Base-by-base conservation (phyloP, 2,888 invertebrate genomes). In the Polyommatus icarus region DNA sequence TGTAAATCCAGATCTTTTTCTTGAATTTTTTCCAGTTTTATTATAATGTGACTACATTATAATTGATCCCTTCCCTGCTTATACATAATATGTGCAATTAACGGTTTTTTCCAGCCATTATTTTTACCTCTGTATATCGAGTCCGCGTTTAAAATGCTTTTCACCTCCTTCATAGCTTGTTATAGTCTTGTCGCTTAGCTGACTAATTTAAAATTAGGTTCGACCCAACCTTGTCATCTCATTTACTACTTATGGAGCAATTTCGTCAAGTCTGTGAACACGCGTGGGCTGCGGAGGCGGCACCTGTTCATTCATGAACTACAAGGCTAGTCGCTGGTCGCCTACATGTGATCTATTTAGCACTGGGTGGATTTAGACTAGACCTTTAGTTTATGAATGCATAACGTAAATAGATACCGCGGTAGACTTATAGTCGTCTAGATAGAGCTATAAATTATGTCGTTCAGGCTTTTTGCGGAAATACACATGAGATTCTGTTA, bases 231-330 rank as follows among this genome's bases (percentile, higher is more conserved):
- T 67, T 67, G 67, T 67, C 61, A 67, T 67, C 67, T 67, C 67
- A 32, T 67, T 67, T 40, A 4, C 40, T 40, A 20, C n/a, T 40
- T 50, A 75, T 29, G 50, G 20, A 54, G 24, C 75, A 75, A 75
- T 75, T 75, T 75, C 29, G 54, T 54, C 75, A 75, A 73, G 46
- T 29, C 75, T 40, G 72, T 20, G 7, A 54, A 32, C 29, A 15
- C 18, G 24, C 6, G 75, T 75, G 54, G 84, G 84, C 81, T 84
- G 84, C 79, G 81, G 80, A 78, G 80, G 83, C 80, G 83, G 82
- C 88, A 89, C 88, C 89, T 89, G 90, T 86, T 88, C 89, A 87
- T 89, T 90, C 88, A 89, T 84, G 83, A 82, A 71, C 61, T 67
- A 76, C 79, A 77, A 76, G 79, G 78, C 79, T 76, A 76, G 71